phyloP scores from a whole-genome alignment of 2,888 invertebrate species.

The Yponomeuta cagnagella region DNA sequence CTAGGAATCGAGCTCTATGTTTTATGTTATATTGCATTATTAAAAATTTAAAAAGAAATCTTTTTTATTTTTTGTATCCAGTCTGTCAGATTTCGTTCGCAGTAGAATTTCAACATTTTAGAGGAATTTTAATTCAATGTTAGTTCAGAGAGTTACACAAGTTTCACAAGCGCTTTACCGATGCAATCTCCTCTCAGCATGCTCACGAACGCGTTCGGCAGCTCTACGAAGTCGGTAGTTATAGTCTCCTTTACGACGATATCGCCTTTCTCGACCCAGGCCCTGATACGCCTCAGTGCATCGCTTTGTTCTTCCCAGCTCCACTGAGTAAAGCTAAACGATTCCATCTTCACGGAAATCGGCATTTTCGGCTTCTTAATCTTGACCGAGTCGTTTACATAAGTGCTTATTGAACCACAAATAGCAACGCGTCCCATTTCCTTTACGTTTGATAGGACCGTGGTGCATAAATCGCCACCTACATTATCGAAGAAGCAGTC shows the following conservation, averaged over 20 bases:
- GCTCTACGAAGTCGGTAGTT: conserved; percentile 37
- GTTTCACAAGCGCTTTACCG: conserved; percentile 37
- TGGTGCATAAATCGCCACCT: conserved; percentile 78
- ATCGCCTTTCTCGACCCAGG: conserved; percentile 35
- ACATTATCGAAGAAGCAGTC: conserved; percentile 88
- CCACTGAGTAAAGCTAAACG: conserved; percentile 43
- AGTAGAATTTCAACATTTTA: no score
- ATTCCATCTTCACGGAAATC: conserved; percentile 27
- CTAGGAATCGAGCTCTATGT: no score
- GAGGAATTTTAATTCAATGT: no score
- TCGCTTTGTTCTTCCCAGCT: conserved; percentile 28
- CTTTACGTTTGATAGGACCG: conserved; percentile 78
- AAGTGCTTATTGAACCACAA: conserved; percentile 78
- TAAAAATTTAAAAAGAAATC: no score
- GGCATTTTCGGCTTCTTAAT: conserved; percentile 22
- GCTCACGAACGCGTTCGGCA: conserved; percentile 34
- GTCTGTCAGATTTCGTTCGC: no score
- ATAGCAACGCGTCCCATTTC: conserved; percentile 75
- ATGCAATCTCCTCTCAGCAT: conserved; percentile 33
- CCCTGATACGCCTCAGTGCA: conserved; percentile 31
- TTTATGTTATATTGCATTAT: no score
- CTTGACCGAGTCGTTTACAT: conserved; percentile 32
- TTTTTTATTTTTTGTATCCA: no score
- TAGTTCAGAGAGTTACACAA: not conserved
- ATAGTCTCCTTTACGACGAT: conserved; percentile 40